phyloP scores from a whole-genome alignment of 2,888 invertebrate genomes.

The Melipona bicolor region DNA sequence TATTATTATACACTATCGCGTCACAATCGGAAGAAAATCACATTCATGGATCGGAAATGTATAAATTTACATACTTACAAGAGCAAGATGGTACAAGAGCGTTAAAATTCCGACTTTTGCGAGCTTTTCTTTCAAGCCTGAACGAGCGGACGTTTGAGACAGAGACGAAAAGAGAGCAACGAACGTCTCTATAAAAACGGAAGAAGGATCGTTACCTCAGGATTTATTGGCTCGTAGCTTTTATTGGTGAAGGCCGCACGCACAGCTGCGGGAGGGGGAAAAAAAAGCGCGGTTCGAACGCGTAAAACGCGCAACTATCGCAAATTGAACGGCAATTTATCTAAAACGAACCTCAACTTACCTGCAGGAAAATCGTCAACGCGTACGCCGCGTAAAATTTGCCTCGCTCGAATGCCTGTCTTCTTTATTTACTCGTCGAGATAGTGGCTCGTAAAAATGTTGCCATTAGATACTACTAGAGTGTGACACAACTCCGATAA shows the following conservation, averaged over 20 bases:
- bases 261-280: background rate
- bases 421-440: background rate
- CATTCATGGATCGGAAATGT: no score
- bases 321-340: conserved; percentile 1
- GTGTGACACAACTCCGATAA: background rate
- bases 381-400: background rate
- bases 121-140: background rate
- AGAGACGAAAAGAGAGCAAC: conserved; percentile 14
- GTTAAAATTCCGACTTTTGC: background rate
- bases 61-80: no score
- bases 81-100: no score
- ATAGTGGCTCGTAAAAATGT: background rate
- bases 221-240: conserved; percentile 57
- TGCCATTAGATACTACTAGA: background rate
- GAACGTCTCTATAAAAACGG: conserved; percentile 52
- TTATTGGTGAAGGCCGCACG: conserved; percentile 18
- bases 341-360: no score
- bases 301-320: background rate
- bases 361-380: background rate
- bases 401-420: background rate
- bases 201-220: conserved; percentile 52
- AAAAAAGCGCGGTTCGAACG: background rate
- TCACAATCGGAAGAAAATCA: no score
- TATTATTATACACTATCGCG: no score
- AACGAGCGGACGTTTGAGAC: background rate